Evolutionary conservation across 2,888 invertebrate species (phyloP).

Genomic region (Hypena proboscidalis): DNA sequence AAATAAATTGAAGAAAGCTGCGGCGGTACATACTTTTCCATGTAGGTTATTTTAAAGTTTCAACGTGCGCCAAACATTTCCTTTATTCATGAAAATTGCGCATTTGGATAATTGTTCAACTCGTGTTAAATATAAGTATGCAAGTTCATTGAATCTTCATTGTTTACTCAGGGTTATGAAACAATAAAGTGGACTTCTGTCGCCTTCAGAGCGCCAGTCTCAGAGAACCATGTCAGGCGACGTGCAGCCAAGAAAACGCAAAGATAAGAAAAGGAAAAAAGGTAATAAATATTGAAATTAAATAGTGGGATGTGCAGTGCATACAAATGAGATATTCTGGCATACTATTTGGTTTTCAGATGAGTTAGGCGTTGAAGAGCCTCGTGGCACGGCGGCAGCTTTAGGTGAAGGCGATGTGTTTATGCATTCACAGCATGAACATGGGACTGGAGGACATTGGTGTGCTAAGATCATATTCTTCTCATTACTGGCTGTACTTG

Average conservation of each 20-base stretch:
- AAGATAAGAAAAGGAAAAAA: conserved; percentile 93
- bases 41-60: conserved; percentile 82
- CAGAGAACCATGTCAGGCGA: conserved; percentile 92
- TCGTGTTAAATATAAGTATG: conserved; percentile 54
- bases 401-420: conserved; percentile 88
- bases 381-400: conserved; percentile 76
- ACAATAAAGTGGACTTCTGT: conserved; percentile 72
- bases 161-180: conserved; percentile 83
- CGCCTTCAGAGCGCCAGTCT: conserved; percentile 74
- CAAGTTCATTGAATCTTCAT: conserved; percentile 63
- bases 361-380: conserved; percentile 77
- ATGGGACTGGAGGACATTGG: conserved; percentile 92
- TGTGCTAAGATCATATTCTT: conserved; percentile 94
- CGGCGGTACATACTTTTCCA: conserved; percentile 63
- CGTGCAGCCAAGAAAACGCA: conserved; percentile 94
- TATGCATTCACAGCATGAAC: conserved; percentile 91
- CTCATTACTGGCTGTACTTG: conserved; percentile 88
- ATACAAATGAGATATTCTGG: conserved; percentile 14
- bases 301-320: conserved; percentile 16
- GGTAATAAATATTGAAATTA: conserved; percentile 76
- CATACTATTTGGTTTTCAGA: conserved; percentile 57
- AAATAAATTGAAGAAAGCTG: conserved; percentile 82
- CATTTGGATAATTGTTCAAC: conserved; percentile 66
- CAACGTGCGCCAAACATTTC: conserved; percentile 67
- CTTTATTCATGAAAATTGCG: conserved; percentile 74